phyloP scores from a whole-genome alignment of 2,797 vertebrate species.

The Enteromius argenteus region DNA sequence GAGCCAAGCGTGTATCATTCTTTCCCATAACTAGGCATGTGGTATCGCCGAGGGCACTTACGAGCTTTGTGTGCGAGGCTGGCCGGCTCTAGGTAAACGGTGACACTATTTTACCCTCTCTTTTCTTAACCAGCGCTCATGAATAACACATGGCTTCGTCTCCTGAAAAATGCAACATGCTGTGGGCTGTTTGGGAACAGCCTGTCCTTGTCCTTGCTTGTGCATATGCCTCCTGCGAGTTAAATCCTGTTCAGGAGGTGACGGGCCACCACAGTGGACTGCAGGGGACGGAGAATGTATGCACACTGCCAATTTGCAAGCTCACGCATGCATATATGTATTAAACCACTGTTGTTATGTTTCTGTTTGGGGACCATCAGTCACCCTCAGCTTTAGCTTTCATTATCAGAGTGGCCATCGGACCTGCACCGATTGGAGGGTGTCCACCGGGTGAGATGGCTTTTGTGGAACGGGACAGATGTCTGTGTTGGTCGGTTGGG shows the following conservation, averaged over 20 bases:
- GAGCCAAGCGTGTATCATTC: conserved; percentile 52
- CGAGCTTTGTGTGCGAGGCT: conserved; percentile 42
- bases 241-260: conserved; percentile 56
- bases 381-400: neutral
- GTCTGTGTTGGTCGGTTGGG: neutral
- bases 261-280: conserved; percentile 39
- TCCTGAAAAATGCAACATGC: conserved; percentile 64
- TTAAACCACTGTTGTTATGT: conserved; percentile 2
- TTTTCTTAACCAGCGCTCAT: conserved; percentile 60
- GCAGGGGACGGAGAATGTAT: conserved; percentile 17
- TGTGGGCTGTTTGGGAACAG: conserved; percentile 61
- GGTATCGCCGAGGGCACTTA: conserved; percentile 47
- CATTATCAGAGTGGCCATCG: neutral
- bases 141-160: conserved; percentile 63
- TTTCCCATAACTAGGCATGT: conserved; percentile 52
- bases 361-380: neutral
- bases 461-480: neutral
- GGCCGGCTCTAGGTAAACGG: conserved; percentile 57
- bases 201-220: conserved; percentile 63
- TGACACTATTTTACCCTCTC: conserved; percentile 56
- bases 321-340: conserved; percentile 30
- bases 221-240: conserved; percentile 56
- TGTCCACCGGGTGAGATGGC: neutral
- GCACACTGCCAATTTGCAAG: conserved; percentile 27
- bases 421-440: neutral